Percentiles rank a stretch among this genome's conserved stretches.
Evolutionary conservation across 37 sponge, comb jelly and placozoan species (phyloP).

Genomic region (Aplysina aerophoba): DNA sequence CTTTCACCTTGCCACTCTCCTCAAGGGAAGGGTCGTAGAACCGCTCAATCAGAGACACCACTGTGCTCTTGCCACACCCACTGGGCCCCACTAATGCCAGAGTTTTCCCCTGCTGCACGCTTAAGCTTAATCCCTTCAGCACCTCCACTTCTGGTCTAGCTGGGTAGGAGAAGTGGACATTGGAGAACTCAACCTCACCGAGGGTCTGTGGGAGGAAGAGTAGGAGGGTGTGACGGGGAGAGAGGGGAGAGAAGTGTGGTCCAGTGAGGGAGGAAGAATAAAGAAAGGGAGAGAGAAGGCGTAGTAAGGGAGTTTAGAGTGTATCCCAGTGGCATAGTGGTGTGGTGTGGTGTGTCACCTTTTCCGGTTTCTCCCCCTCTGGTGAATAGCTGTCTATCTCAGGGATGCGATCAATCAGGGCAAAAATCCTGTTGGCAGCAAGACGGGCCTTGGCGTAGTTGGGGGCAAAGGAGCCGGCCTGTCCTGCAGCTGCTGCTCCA

Average conservation of each 20-base stretch:
- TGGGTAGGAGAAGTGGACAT: conserved; percentile 83
- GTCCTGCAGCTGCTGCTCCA: conserved; percentile 75
- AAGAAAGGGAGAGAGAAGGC: too few relatives aligned
- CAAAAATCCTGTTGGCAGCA: conserved; percentile 79
- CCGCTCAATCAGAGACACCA: conserved; percentile 81
- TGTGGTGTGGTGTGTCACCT: too few relatives aligned
- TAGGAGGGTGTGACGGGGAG: background rate
- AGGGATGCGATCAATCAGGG: conserved; percentile 60
- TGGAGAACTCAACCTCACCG: conserved; percentile 63
- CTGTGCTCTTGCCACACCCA: conserved; percentile 97
- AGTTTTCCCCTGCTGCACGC: conserved; percentile 74
- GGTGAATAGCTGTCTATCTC: conserved; percentile 71
- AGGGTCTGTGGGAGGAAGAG: conserved; percentile 20
- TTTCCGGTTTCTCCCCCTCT: conserved; percentile 52
- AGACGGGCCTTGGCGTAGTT: conserved; percentile 79
- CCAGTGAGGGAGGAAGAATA: too few relatives aligned
- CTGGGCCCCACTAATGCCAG: conserved; percentile 90
- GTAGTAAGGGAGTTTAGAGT: too few relatives aligned
- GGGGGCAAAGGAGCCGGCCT: conserved; percentile 81
- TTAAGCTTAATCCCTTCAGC: conserved; percentile 51
- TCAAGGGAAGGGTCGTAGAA: conserved; percentile 83
- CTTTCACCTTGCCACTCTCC: background rate
- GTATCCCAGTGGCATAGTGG: too few relatives aligned
- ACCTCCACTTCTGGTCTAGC: conserved; percentile 65
- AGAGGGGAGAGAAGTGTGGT: too few relatives aligned